Conservation (phyloP, 2,888 invertebrate genomes). For the Tribolium freemani region DNA sequence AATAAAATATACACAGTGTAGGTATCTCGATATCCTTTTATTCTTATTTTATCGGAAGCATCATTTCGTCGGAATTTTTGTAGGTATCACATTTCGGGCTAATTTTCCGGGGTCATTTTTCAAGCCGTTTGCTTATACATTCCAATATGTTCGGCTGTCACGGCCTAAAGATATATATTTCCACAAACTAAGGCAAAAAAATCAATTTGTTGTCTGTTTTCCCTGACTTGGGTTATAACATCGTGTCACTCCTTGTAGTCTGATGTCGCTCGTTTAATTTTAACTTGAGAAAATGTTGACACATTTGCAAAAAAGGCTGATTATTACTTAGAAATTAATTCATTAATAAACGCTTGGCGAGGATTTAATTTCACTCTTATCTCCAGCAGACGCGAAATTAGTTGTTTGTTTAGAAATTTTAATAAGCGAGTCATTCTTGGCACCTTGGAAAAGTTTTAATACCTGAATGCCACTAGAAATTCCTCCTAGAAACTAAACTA, state of each 20-base stretch:
- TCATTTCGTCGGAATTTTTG: no score
- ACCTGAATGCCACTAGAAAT: no score
- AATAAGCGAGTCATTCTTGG: no score
- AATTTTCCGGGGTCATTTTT: neutral
- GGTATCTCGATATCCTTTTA: no score
- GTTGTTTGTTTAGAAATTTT: no score
- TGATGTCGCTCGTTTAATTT: neutral
- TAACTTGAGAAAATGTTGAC: neutral
- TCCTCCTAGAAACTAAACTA: no score
- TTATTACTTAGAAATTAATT: neutral
- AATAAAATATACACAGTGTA: no score
- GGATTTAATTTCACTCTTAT: neutral
- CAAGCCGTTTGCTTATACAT: neutral
- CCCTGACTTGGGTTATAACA: neutral
- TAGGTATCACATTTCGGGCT: no score
- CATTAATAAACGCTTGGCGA: neutral
- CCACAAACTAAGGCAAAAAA: neutral
- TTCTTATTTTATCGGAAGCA: no score
- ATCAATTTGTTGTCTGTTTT: neutral
- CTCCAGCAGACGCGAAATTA: neutral
- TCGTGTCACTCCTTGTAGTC: neutral
- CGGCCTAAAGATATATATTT: neutral
- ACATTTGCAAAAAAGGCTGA: neutral
- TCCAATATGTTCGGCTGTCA: neutral
- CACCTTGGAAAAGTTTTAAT: no score